phyloP scores from a whole-genome alignment of 2,113 vertebrate genomes.

The Tylochromis polylepis region DNA sequence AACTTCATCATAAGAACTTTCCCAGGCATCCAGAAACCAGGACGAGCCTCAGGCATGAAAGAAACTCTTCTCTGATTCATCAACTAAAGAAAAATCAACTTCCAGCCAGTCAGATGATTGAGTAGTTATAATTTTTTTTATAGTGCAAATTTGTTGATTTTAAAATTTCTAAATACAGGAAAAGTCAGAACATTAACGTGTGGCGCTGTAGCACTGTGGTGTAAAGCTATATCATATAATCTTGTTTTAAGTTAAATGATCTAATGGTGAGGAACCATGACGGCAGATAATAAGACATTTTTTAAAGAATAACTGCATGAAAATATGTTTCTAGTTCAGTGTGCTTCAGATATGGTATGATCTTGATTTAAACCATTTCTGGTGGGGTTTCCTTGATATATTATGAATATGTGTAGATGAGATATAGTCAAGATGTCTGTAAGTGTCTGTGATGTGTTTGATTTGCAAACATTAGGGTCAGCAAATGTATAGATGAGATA shows the following conservation, averaged over 20 bases:
- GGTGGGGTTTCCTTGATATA: not conserved
- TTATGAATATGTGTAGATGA: not conserved
- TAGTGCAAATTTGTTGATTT: not conserved
- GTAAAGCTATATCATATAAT: not conserved
- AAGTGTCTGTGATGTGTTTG: not conserved
- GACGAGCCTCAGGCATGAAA: not conserved
- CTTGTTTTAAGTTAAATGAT: not conserved
- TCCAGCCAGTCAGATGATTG: rapidly evolving
- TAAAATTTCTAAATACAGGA: not conserved
- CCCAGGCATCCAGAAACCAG: not conserved
- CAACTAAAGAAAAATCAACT: rapidly evolving
- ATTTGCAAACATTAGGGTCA: not conserved
- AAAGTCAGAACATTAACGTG: not conserved
- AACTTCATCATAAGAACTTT: not conserved
- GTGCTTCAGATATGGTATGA: rapidly evolving
- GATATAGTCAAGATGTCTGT: not conserved
- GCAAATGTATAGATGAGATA: rapidly evolving
- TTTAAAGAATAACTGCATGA: not conserved
- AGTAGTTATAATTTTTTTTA: not conserved
- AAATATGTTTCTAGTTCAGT: not conserved
- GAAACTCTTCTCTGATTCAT: not conserved
- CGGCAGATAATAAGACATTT: not conserved
- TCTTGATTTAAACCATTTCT: not conserved
- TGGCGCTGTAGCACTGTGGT: not conserved
- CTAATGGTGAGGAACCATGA: not conserved